Conservation (phyloP, 2,113 vertebrate genomes). For the Shinisaurus crocodilurus region DNA sequence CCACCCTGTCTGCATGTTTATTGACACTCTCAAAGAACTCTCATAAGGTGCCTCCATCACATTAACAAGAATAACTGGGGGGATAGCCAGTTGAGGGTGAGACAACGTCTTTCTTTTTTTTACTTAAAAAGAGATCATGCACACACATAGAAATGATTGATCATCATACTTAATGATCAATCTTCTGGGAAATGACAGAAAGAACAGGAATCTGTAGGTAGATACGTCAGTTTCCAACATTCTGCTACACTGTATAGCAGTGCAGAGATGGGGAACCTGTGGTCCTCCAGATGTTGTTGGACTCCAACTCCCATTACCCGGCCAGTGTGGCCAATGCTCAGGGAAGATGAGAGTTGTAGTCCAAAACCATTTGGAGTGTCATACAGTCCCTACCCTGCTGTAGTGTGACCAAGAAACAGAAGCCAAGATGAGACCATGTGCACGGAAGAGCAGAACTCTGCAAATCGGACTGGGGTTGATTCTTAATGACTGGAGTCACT, state of each 20-base stretch:
- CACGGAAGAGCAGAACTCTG: not conserved
- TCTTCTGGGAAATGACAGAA: not conserved
- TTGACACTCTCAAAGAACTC: not conserved
- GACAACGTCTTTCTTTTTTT: not conserved
- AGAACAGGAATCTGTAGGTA: not conserved
- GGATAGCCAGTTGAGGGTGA: not conserved
- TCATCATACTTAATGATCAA: not conserved
- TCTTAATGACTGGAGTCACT: not conserved
- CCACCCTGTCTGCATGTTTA: too few relatives aligned
- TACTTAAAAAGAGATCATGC: not conserved
- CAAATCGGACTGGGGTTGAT: not conserved
- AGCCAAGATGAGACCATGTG: not conserved
- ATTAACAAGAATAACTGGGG: conserved; percentile 6
- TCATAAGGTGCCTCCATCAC: conserved; percentile 5
- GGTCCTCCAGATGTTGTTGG: too few relatives aligned
- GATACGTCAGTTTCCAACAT: not conserved
- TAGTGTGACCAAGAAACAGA: not conserved
- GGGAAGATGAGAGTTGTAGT: too few relatives aligned
- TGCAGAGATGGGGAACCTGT: too few relatives aligned
- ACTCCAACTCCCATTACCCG: too few relatives aligned
- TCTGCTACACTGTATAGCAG: not conserved
- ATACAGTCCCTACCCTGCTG: too few relatives aligned
- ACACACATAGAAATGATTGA: not conserved
- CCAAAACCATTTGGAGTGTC: too few relatives aligned
- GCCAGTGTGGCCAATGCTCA: too few relatives aligned